These are phyloP conservation scores for Nyleta sp. DNA, from an alignment of 2,888 invertebrate genomes.

Conservation along the genomic window DNA sequence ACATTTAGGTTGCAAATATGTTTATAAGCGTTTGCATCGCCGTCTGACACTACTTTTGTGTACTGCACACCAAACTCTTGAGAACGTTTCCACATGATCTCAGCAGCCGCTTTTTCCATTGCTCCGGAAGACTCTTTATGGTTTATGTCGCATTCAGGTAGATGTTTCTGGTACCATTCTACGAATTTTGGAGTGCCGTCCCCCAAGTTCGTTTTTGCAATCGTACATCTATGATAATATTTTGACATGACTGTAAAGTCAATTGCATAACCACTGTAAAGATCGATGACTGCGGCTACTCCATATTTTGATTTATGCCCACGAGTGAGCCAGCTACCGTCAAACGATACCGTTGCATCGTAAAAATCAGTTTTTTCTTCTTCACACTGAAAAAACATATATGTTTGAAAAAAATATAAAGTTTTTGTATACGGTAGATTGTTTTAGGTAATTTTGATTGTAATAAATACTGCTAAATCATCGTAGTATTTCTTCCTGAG, in stretches of 20 bases:
- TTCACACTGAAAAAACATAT: constrained; percentile 13
- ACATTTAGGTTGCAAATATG: constrained; percentile 6
- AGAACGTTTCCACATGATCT: constrained; percentile 38
- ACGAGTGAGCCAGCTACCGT: constrained; percentile 20
- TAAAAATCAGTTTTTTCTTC: constrained; percentile 1
- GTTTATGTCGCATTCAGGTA: constrained; percentile 14
- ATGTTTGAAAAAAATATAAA: background rate
- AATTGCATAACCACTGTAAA: constrained; percentile 46
- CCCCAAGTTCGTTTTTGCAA: constrained; percentile 41
- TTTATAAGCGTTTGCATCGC: constrained; percentile 16
- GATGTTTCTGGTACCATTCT: constrained; percentile 19
- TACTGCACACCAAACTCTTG: constrained; percentile 54
- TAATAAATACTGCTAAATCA: constrained; percentile 12
- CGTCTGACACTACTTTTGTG: constrained; percentile 10
- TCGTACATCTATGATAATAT: constrained; percentile 58
- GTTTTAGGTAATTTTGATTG: constrained; percentile 3
- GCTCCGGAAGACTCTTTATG: constrained; percentile 26
- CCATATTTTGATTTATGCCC: constrained; percentile 56
- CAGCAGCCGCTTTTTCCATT: constrained; percentile 34
- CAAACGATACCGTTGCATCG: constrained; percentile 19
- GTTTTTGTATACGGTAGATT: background rate
- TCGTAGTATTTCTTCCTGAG: constrained; percentile 8
- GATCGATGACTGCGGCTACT: constrained; percentile 52
- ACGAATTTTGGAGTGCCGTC: constrained; percentile 48
- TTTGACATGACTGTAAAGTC: constrained; percentile 29